Evolutionary conservation across 2,797 vertebrate species (phyloP).

Genomic region (Gymnopithys bicolor): DNA sequence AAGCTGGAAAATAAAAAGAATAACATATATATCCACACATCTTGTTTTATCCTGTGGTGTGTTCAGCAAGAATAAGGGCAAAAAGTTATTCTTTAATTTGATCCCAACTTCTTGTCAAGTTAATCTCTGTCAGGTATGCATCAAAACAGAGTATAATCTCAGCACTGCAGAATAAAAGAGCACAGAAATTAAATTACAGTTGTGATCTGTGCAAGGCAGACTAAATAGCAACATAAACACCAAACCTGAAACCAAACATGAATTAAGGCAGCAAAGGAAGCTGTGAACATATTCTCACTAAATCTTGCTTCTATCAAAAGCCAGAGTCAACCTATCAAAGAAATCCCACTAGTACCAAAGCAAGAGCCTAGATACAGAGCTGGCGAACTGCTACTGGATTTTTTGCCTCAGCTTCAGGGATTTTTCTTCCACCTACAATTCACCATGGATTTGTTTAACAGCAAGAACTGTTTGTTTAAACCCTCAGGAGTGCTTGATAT

Average conservation of each 20-base stretch:
- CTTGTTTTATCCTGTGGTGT: not conserved
- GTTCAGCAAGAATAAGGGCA: not conserved
- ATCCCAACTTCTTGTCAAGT: not conserved
- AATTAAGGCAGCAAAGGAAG: conserved; percentile 24
- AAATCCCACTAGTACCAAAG: conserved; percentile 40
- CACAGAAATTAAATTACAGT: not conserved
- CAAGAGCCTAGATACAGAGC: not conserved
- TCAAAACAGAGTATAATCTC: not conserved
- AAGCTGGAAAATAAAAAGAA: not conserved
- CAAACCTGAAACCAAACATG: not conserved
- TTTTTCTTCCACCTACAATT: conserved; percentile 31
- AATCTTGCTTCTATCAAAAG: conserved; percentile 35
- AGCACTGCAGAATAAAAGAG: not conserved
- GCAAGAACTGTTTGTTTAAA: conserved; percentile 49
- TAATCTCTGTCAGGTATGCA: not conserved
- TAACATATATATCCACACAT: not conserved
- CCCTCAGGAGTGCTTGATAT: conserved; percentile 27
- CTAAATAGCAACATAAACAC: not conserved
- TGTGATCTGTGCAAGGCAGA: not conserved
- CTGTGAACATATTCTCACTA: not conserved
- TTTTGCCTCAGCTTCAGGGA: conserved; percentile 17
- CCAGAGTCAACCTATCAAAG: conserved; percentile 24
- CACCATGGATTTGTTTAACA: conserved; percentile 29
- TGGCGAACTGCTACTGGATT: not conserved
- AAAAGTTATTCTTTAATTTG: not conserved